These are phyloP conservation scores for Meandrusa payeni DNA, from an alignment of 2,888 invertebrate species.

Conservation along the genomic window DNA sequence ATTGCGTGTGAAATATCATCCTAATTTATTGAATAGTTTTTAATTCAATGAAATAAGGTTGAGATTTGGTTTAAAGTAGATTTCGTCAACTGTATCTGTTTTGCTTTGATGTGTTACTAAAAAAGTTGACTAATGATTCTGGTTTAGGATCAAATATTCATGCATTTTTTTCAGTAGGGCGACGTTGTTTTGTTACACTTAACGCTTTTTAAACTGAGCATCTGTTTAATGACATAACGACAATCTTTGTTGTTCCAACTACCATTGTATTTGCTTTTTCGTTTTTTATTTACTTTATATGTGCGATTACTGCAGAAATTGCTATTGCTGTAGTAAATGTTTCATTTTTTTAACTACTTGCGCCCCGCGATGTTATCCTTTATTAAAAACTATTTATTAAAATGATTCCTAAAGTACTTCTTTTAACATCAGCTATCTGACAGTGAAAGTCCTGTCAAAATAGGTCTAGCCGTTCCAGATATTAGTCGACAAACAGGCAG, in stretches of 20 bases:
- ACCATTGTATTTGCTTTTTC: conserved; percentile 33
- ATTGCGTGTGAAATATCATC: conserved; percentile 18
- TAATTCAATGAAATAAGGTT: conserved; percentile 35
- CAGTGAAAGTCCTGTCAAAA: too few species aligned
- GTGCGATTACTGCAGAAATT: conserved; percentile 14
- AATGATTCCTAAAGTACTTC: too few species aligned
- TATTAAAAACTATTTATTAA: too few species aligned
- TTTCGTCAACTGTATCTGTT: conserved; percentile 1
- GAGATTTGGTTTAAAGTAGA: conserved; percentile 26
- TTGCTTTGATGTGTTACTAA: conserved; percentile 39
- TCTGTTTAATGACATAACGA: conserved; percentile 68
- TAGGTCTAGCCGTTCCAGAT: too few species aligned
- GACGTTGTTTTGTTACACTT: conserved; percentile 75
- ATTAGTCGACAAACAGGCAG: too few species aligned
- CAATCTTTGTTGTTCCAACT: conserved; percentile 42
- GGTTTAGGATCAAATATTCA: conserved; percentile 78
- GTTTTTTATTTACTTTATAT: conserved; percentile 29
- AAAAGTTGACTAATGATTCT: conserved; percentile 79
- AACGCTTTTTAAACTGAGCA: conserved; percentile 70
- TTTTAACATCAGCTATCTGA: too few species aligned
- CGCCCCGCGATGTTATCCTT: too few species aligned
- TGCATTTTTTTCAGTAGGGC: conserved; percentile 59
- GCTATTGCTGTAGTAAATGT: background rate
- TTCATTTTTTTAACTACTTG: too few species aligned
- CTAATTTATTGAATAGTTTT: conserved; percentile 27